These are phyloP conservation scores for Nymphalis io DNA, from an alignment of 1,140 invertebrate genomes.

Conservation along the genomic window DNA sequence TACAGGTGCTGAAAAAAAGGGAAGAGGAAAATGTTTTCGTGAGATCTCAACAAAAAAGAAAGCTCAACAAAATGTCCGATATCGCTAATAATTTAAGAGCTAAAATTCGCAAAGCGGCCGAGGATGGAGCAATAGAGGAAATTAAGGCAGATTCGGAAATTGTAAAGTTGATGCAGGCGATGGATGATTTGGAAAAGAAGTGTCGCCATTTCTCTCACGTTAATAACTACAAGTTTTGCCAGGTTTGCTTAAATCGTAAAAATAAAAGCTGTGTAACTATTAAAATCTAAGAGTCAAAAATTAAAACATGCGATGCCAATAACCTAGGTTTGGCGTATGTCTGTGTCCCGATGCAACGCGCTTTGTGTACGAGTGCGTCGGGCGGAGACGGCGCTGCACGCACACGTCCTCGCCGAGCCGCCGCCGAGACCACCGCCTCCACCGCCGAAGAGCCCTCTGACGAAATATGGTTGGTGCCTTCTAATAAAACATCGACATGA, in stretches of 20 bases:
- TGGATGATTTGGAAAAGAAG: conserved; percentile 85
- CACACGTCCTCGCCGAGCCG: conserved; percentile 66
- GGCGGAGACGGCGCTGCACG: conserved; percentile 63
- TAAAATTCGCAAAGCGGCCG: conserved; percentile 83
- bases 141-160: conserved; percentile 83
- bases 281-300: no score
- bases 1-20: conserved; percentile 87
- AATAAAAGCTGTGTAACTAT: no score
- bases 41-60: conserved; percentile 90
- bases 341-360: conserved; percentile 46
- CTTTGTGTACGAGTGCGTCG: conserved; percentile 50
- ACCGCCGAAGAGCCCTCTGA: conserved; percentile 60
- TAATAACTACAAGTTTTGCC: conserved; percentile 72
- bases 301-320: not conserved
- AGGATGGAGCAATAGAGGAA: conserved; percentile 80
- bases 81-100: conserved; percentile 83
- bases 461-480: conserved; percentile 50
- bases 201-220: conserved; percentile 83
- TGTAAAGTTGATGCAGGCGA: conserved; percentile 83
- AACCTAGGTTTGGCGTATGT: conserved; percentile 67
- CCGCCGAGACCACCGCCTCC: conserved; percentile 57
- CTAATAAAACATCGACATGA: no score
- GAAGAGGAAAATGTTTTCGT: conserved; percentile 93
- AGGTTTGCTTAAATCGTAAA: conserved; percentile 37
- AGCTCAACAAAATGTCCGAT: conserved; percentile 90